These are phyloP conservation scores for Calameuta idolon DNA, from an alignment of 2,888 invertebrate species.

Conservation along the genomic window DNA sequence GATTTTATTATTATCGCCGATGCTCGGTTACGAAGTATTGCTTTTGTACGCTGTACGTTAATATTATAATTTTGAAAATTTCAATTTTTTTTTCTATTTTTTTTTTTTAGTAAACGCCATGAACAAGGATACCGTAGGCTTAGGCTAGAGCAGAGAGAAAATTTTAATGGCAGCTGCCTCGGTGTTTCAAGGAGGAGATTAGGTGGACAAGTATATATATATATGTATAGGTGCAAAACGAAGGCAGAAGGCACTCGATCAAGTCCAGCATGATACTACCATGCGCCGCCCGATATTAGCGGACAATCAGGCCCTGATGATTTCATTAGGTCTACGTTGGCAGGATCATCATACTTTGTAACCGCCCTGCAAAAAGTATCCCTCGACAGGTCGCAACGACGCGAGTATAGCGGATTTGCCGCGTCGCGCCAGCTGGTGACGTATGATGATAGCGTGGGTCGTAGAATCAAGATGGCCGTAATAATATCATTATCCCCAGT, in stretches of 20 bases:
- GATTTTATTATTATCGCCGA: not conserved
- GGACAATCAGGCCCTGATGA: conserved; percentile 58
- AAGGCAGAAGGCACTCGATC: not conserved
- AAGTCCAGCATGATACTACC: no score
- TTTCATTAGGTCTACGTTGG: conserved; percentile 55
- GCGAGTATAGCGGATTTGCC: conserved; percentile 47
- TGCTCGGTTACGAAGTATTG: no score
- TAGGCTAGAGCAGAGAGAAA: no score
- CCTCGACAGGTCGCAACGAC: conserved; percentile 30
- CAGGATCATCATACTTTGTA: conserved; percentile 63
- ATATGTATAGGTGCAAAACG: no score
- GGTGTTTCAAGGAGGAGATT: no score
- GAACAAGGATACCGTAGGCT: no score
- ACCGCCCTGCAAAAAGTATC: conserved; percentile 53
- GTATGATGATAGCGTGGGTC: conserved; percentile 63
- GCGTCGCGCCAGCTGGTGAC: conserved; percentile 55
- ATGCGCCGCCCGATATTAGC: not conserved
- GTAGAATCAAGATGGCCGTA: conserved; percentile 63
- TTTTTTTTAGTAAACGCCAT: no score
- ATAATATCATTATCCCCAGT: conserved; percentile 66
- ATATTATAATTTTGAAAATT: no score
- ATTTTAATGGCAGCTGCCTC: no score
- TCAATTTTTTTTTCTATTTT: no score
- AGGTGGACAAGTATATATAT: no score
- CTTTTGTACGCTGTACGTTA: no score